A percentile compares a stretch with the other conserved stretches of the same genome.
phyloP scores from a whole-genome alignment of 2,888 invertebrate species.

The Ophioninae sp. region DNA sequence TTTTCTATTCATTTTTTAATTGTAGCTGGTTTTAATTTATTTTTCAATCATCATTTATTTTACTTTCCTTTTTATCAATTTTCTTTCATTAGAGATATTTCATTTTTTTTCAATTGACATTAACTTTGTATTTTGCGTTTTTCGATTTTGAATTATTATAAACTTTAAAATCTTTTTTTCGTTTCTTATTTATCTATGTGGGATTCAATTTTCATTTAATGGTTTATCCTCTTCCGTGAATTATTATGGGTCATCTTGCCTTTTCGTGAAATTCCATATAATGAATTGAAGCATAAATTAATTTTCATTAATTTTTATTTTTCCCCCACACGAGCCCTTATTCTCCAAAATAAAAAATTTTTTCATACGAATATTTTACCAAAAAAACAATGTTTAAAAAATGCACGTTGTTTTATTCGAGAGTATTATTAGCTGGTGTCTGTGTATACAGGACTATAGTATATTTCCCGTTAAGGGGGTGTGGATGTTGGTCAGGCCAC shows the following conservation, averaged over 20 bases:
- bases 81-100: not conserved
- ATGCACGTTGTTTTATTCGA: too few species aligned
- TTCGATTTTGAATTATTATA: not conserved
- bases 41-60: not conserved
- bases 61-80: not conserved
- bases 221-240: not conserved
- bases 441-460: too few species aligned
- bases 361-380: too few species aligned
- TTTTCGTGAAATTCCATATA: not conserved
- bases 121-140: too few species aligned
- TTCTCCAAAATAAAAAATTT: too few species aligned
- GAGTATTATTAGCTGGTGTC: too few species aligned
- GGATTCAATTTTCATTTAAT: not conserved
- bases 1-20: not conserved
- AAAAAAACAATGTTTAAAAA: too few species aligned
- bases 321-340: not conserved
- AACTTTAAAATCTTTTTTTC: too few species aligned
- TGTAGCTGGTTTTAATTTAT: not conserved
- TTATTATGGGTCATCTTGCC: not conserved
- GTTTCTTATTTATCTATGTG: too few species aligned
- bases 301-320: not conserved
- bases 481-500: constrained; percentile 60
- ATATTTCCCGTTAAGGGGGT: constrained; percentile 18
- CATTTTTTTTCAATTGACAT: too few species aligned
- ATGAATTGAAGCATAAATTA: not conserved